A percentile compares a stretch with the other conserved stretches of the same genome.
Evolutionary conservation across 30 jellyfish, hydroid and myxozoan species (phyloP).

Genomic region (Catostylus mosaicus): DNA sequence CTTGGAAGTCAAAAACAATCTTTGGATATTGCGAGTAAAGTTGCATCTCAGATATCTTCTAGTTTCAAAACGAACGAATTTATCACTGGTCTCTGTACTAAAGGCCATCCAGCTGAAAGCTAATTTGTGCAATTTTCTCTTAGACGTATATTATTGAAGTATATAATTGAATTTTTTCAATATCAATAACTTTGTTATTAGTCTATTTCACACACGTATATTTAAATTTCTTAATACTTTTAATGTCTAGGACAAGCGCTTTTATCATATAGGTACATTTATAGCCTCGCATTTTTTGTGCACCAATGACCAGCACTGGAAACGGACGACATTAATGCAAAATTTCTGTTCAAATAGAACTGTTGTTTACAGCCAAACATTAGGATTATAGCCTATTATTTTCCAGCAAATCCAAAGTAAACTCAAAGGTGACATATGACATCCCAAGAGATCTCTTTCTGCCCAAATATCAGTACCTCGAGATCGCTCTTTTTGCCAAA

Average conservation of each 20-base stretch:
- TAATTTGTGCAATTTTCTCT: background rate
- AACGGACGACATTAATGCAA: no score
- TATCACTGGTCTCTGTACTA: constrained; percentile 20
- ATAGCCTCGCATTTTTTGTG: no score
- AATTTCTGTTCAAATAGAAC: no score
- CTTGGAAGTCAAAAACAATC: constrained; percentile 9
- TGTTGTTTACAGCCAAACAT: no score
- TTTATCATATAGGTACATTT: no score
- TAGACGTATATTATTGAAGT: background rate
- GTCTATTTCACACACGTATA: background rate
- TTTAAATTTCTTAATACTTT: background rate
- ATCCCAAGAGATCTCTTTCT: no score
- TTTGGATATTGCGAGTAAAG: constrained; percentile 9
- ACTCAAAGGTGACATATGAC: no score
- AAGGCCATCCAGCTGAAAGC: constrained; percentile 33
- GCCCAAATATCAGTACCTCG: no score
- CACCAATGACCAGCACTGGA: no score
- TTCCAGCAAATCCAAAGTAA: no score
- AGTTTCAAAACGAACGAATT: constrained; percentile 21
- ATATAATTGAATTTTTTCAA: background rate
- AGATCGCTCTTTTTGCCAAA: no score
- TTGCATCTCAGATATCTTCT: constrained; percentile 9
- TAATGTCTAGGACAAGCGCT: background rate
- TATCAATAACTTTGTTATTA: background rate
- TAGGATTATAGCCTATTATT: no score